Percentiles rank a stretch among this genome's conserved stretches.
phyloP scores from a whole-genome alignment of 2,797 vertebrate genomes.

The Arctocebus calabarensis region DNA sequence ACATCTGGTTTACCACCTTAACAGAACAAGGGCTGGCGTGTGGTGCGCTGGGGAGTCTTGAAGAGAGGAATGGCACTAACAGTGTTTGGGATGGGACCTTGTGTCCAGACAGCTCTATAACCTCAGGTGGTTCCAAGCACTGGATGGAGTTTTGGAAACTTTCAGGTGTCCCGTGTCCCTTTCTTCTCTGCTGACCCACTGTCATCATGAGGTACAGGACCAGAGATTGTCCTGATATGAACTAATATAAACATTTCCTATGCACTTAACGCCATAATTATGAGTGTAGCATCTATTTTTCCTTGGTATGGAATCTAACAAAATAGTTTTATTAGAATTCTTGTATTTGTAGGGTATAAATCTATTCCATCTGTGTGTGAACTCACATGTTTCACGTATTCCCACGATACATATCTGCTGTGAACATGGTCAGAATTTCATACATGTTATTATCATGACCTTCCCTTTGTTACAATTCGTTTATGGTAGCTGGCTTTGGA shows the following conservation, averaged over 20 bases:
- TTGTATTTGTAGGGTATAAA: not conserved
- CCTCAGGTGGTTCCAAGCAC: not conserved
- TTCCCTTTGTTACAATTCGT: not conserved
- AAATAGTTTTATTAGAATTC: not conserved
- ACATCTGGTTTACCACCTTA: not conserved
- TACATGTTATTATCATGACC: not conserved
- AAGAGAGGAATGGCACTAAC: no score
- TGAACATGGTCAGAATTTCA: not conserved
- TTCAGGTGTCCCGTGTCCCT: not conserved
- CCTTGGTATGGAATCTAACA: not conserved
- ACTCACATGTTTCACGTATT: not conserved
- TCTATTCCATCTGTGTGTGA: not conserved
- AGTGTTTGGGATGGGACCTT: not conserved
- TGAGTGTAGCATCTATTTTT: not conserved
- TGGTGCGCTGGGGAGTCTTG: fast-evolving
- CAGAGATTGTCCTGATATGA: not conserved
- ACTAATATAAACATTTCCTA: not conserved
- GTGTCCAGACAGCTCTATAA: not conserved
- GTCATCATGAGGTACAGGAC: not conserved
- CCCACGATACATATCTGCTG: not conserved
- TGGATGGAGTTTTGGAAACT: not conserved
- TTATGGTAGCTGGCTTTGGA: not conserved
- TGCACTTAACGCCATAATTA: not conserved
- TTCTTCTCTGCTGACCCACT: not conserved
- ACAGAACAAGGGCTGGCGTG: not conserved